phyloP scores from a whole-genome alignment of 2,888 invertebrate genomes.

The Therioaphis trifolii region DNA sequence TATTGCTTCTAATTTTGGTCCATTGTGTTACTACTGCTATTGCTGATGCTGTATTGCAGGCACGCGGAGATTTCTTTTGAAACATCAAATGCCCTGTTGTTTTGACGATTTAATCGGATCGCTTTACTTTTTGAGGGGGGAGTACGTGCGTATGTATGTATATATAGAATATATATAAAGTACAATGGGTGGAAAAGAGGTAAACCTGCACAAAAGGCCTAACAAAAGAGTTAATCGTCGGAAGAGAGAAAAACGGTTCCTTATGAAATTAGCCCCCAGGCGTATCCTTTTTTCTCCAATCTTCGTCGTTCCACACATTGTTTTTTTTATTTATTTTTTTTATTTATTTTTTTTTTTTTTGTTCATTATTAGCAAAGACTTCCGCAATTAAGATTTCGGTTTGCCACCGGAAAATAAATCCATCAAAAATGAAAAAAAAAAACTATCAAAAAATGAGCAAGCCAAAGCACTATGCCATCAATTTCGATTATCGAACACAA shows the following conservation, averaged over 20 bases:
- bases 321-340: background rate
- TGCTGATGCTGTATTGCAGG: background rate
- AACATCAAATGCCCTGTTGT: constrained; percentile 58
- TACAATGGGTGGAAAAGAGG: constrained; percentile 54
- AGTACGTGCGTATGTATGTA: background rate
- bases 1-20: constrained; percentile 38
- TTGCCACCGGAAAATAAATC: constrained; percentile 37
- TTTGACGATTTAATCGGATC: constrained; percentile 63
- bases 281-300: constrained; percentile 28
- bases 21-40: constrained; percentile 25
- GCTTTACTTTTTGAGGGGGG: constrained; percentile 41
- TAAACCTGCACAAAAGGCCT: constrained; percentile 52
- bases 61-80: constrained; percentile 56
- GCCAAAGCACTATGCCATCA: constrained; percentile 31
- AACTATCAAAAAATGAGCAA: background rate
- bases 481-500: constrained; percentile 51
- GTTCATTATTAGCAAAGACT: constrained; percentile 50
- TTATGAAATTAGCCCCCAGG: constrained; percentile 58
- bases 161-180: no score
- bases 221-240: constrained; percentile 62
- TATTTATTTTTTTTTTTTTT: background rate
- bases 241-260: constrained; percentile 58
- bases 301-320: background rate
- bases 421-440: constrained; percentile 19
- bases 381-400: constrained; percentile 56